Percentiles rank a stretch among this genome's conserved stretches.
These are phyloP conservation scores for Babyrousa celebensis DNA, from an alignment of 2,797 vertebrate genomes.

Conservation along the genomic window DNA sequence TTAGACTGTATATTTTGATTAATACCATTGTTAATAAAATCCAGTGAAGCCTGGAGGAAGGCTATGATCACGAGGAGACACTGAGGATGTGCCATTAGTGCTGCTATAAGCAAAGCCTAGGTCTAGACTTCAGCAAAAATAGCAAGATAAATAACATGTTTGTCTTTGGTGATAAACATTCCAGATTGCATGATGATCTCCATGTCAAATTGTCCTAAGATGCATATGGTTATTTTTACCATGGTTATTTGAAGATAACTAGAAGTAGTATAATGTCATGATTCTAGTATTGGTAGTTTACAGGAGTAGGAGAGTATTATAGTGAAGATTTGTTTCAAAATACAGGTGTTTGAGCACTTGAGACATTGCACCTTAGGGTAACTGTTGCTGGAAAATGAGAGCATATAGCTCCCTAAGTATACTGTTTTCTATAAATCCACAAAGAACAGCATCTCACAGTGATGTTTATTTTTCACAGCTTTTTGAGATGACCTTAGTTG, in stretches of 20 bases:
- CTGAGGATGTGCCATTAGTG: background rate
- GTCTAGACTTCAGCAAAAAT: background rate
- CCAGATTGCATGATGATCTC: background rate
- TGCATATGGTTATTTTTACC: background rate
- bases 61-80: background rate
- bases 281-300: background rate
- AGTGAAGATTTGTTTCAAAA: conserved; percentile 1
- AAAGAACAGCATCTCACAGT: background rate
- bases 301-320: background rate
- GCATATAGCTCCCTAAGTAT: background rate
- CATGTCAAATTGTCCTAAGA: background rate
- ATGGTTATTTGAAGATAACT: background rate
- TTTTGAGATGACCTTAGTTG: background rate
- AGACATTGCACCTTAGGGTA: background rate
- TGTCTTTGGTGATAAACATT: conserved; percentile 31
- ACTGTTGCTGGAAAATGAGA: background rate
- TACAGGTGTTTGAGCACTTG: background rate
- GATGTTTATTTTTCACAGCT: background rate
- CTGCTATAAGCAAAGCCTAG: background rate
- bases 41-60: background rate
- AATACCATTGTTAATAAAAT: conserved; percentile 47
- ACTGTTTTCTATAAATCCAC: background rate
- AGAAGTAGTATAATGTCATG: background rate
- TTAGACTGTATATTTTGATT: conserved; percentile 49
- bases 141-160: background rate